phyloP scores from a whole-genome alignment of 2,113 vertebrate genomes.

The Pangasianodon hypophthalmus region DNA sequence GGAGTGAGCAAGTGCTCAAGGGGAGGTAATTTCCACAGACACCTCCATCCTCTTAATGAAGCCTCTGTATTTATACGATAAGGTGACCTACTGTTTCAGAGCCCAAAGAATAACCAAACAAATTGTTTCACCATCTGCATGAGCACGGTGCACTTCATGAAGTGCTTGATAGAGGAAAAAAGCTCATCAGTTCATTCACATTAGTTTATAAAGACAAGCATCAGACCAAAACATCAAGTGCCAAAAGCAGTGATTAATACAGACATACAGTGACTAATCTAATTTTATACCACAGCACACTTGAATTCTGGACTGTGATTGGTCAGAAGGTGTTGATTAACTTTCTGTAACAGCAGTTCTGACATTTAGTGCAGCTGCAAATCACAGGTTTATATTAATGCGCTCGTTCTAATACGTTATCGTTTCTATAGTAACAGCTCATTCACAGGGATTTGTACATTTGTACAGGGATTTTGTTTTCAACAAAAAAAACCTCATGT shows the following conservation, averaged over 20 bases:
- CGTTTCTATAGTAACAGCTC: too few relatives aligned
- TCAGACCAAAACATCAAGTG: background rate
- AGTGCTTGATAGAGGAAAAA: background rate
- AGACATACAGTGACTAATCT: background rate
- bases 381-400: too few relatives aligned
- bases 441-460: too few relatives aligned
- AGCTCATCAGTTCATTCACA: background rate
- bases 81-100: constrained; percentile 8
- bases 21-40: constrained; percentile 1
- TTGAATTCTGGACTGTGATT: too few relatives aligned
- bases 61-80: background rate
- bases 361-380: too few relatives aligned
- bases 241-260: background rate
- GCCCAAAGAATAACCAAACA: background rate
- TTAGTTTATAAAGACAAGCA: background rate
- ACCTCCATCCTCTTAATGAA: background rate
- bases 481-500: too few relatives aligned
- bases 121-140: background rate
- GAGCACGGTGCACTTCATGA: background rate
- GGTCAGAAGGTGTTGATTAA: too few relatives aligned
- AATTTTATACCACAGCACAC: background rate
- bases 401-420: too few relatives aligned
- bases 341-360: too few relatives aligned
- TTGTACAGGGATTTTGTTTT: too few relatives aligned
- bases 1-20: constrained; percentile 2